These are phyloP conservation scores for Drosophila miranda DNA, from an alignment of 1,140 invertebrate genomes.

Conservation along the genomic window DNA sequence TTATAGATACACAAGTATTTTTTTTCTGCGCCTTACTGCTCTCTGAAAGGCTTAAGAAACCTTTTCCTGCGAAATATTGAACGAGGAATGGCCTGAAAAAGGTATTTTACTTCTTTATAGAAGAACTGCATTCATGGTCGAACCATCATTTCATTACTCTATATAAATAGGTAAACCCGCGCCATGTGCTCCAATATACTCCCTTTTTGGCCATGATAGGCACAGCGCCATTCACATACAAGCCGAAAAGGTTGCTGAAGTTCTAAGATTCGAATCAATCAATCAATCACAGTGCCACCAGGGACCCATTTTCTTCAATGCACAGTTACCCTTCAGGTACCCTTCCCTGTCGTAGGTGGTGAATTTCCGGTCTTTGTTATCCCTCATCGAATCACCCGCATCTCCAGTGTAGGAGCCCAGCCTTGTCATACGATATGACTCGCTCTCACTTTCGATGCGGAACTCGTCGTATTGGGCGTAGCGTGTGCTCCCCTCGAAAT, in stretches of 20 bases:
- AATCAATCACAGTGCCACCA: not conserved
- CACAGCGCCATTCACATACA: not conserved
- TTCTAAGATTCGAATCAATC: not conserved
- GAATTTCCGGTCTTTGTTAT: not conserved
- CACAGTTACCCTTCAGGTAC: not conserved
- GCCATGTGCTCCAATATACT: not conserved
- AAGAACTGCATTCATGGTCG: not conserved
- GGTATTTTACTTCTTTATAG: not conserved
- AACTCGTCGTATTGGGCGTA: no score
- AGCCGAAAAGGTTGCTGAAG: conserved; percentile 6
- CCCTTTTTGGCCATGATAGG: not conserved
- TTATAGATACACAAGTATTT: no score
- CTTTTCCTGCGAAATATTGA: no score
- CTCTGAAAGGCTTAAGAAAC: no score
- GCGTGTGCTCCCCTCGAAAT: no score
- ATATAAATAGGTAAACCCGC: not conserved
- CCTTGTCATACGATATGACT: not conserved
- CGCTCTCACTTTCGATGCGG: not conserved
- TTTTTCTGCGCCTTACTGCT: no score
- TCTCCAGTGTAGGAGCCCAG: conserved; percentile 6
- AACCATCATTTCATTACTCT: conserved; percentile 8
- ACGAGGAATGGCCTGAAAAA: no score
- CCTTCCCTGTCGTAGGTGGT: conserved; percentile 3
- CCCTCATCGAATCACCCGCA: not conserved
- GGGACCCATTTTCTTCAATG: not conserved